Base-by-base conservation (phyloP, 2,797 vertebrate species). In the Morus bassanus region DNA sequence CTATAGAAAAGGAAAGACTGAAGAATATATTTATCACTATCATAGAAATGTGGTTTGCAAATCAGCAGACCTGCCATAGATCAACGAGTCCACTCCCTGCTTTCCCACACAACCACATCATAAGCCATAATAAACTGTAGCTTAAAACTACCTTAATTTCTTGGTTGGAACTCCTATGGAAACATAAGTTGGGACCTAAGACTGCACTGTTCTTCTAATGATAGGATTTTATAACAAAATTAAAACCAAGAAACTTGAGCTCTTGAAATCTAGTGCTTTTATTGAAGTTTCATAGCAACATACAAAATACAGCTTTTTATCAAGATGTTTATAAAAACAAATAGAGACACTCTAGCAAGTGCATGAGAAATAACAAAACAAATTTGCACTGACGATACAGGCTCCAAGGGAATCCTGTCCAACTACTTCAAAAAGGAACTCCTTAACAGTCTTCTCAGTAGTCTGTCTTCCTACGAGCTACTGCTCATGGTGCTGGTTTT, bases 221-320 rank as follows among this genome's bases (percentile, higher is more conserved):
- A 65, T 0, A 53, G 18, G 9, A 39, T 73, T 88, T 81, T 45
- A 9, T 17, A 69, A 69, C 9, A 81, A 88, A 90, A 93, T 27
- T 64, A 78, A 84, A 59, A 13, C 10, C 6, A 53, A 82, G 14
- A 85, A 46, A 54, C n/a, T 2, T 2, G 13, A 80, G 14, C 16
- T 93, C 50, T 87, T 68, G 39, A 89, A 94, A 87, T 31, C 37
- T 79, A 85, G 8, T 60, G 24, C 37, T 87, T 96, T 96, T 94
- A 93, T 56, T 89, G 2, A 69, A 69, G 22, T 45, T 80, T 59
- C 37, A 86, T 1, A 15, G 14, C 2, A 3, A 80, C 13, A 48
- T 70, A 95, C 5, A 91, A 95, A 95, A 95, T n/a, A 91, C 33
- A 60, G 11, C 35, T 18, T 77, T 89, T 92, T 82, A 92, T 64